Percentiles rank a stretch among this genome's conserved stretches.
Conservation (phyloP, 2,888 invertebrate genomes). For the Theretra japonica region DNA sequence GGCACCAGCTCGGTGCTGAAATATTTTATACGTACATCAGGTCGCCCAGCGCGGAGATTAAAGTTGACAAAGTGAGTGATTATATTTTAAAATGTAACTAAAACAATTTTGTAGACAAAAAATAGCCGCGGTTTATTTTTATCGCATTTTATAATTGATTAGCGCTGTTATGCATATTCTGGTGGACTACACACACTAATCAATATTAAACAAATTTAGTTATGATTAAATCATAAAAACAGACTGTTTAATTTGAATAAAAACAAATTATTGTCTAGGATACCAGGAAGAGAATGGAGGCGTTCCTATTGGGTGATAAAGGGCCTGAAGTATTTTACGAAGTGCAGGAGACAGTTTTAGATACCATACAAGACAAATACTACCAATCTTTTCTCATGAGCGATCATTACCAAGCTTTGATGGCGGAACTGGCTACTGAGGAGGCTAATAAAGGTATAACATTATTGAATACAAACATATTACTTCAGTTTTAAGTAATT, state of each 20-base stretch:
- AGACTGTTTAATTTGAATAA: too few relatives aligned
- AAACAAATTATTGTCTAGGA: conserved; percentile 63
- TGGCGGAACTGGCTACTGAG: conserved; percentile 87
- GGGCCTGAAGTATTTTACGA: conserved; percentile 95
- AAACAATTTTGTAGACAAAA: too few relatives aligned
- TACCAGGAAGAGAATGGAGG: conserved; percentile 93
- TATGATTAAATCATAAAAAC: too few relatives aligned
- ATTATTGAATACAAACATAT: not conserved
- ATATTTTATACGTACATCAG: conserved; percentile 95
- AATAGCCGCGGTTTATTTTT: too few relatives aligned
- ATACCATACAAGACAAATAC: conserved; percentile 93
- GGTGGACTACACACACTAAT: too few relatives aligned
- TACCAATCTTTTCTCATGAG: conserved; percentile 95
- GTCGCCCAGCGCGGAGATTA: conserved; percentile 91
- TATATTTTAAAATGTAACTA: too few relatives aligned
- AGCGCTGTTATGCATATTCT: too few relatives aligned
- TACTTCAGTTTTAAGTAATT: not conserved
- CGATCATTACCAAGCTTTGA: conserved; percentile 91
- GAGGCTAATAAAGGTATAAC: conserved; percentile 78
- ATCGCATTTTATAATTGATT: too few relatives aligned
- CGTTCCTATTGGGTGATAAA: conserved; percentile 93
- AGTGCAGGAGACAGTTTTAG: conserved; percentile 91
- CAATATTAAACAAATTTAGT: too few relatives aligned
- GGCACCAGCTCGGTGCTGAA: conserved; percentile 95
- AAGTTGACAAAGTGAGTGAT: conserved; percentile 88